These are phyloP conservation scores for Pollenia amentaria DNA, from an alignment of 2,888 invertebrate species.

Conservation along the genomic window DNA sequence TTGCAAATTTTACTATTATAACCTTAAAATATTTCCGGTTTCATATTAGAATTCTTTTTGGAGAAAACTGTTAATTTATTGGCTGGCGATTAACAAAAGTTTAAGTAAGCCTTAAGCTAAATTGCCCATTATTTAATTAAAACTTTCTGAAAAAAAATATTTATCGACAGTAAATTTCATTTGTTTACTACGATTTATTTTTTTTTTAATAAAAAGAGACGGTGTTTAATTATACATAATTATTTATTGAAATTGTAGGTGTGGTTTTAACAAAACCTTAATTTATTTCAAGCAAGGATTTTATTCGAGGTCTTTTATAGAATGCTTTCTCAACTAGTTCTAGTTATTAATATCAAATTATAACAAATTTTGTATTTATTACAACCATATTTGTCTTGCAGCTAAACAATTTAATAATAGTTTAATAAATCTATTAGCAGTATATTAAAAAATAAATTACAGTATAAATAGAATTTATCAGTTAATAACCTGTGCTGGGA, in stretches of 20 bases:
- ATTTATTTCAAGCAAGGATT: constrained; percentile 20
- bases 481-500: not conserved
- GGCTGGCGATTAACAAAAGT: no score
- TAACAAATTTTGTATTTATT: constrained; percentile 35
- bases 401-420: constrained; percentile 5
- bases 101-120: no score
- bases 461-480: not conserved
- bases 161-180: no score
- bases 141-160: no score
- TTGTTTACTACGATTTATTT: no score
- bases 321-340: not conserved
- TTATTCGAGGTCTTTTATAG: not conserved
- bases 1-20: no score
- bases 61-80: no score
- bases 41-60: no score
- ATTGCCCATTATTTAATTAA: no score
- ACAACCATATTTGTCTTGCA: constrained; percentile 46
- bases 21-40: no score
- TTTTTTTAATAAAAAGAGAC: not conserved
- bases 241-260: constrained; percentile 19
- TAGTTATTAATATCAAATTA: not conserved
- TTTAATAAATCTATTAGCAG: constrained; percentile 42
- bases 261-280: constrained; percentile 20
- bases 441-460: not conserved
- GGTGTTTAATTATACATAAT: constrained; percentile 29